Evolutionary conservation across 2,113 vertebrate species (phyloP).

Genomic region (Neodon shergylaensis): DNA sequence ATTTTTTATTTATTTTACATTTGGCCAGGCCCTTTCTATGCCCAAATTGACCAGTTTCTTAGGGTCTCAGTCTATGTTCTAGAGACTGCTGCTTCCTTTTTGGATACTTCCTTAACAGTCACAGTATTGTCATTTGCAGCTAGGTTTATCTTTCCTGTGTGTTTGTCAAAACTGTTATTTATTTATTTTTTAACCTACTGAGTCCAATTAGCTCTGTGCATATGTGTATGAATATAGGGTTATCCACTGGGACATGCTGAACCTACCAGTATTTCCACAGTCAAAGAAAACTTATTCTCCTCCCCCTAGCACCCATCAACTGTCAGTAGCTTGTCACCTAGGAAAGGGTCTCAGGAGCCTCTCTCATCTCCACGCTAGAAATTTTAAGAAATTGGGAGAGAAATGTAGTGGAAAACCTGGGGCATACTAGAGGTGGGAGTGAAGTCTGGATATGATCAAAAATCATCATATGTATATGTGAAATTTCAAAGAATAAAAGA

Average conservation of each 20-base stretch:
- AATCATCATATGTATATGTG: not conserved
- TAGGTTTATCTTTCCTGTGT: not conserved
- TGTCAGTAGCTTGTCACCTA: not conserved
- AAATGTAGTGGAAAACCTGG: not conserved
- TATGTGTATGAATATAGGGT: too few relatives aligned
- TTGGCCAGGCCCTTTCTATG: not conserved
- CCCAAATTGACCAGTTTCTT: not conserved
- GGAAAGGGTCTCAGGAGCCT: not conserved
- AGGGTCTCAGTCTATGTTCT: not conserved
- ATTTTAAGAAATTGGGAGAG: not conserved
- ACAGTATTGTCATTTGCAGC: not conserved
- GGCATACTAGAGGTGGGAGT: not conserved
- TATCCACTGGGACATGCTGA: not conserved
- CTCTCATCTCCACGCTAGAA: not conserved
- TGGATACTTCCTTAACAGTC: not conserved
- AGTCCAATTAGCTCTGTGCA: not conserved
- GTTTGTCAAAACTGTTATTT: not conserved
- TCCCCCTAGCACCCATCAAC: not conserved
- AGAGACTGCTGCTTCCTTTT: not conserved
- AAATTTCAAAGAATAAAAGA: not conserved
- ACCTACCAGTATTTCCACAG: not conserved
- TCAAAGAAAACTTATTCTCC: not conserved
- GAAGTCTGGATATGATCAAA: not conserved
- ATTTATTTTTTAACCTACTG: not conserved
- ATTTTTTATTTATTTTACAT: not conserved